Conservation (phyloP, 1,140 invertebrate genomes). For the Ips typographus region DNA sequence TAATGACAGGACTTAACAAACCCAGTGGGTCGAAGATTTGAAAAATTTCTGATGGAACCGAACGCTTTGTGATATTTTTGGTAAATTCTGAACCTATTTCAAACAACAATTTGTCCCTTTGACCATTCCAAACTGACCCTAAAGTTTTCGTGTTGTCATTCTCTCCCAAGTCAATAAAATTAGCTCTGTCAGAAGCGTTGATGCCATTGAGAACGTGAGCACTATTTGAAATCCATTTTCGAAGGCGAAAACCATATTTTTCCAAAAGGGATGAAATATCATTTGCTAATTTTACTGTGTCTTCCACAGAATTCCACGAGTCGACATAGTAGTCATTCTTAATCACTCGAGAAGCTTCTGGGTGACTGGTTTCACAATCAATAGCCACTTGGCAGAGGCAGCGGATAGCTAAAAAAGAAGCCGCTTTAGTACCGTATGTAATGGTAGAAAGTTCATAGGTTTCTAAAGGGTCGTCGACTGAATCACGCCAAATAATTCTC, state of each 20-base stretch:
- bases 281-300: constrained; percentile 35
- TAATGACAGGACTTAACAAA: constrained; percentile 48
- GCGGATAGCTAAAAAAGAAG: constrained; percentile 46
- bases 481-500: constrained; percentile 48
- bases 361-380: constrained; percentile 40
- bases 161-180: constrained; percentile 30
- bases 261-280: constrained; percentile 27
- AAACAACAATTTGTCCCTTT: constrained; percentile 44
- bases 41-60: constrained; percentile 46
- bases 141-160: constrained; percentile 43
- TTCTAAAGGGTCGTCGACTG: constrained; percentile 25
- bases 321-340: constrained; percentile 53
- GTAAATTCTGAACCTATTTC: constrained; percentile 41
- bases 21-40: constrained; percentile 55
- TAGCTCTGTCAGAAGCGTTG: neutral
- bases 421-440: constrained; percentile 45
- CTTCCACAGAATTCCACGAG: constrained; percentile 39
- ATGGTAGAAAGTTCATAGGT: constrained; percentile 43
- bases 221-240: constrained; percentile 51
- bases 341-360: constrained; percentile 41
- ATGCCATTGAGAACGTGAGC: neutral
- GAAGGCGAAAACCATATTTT: constrained; percentile 42
- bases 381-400: constrained; percentile 42
- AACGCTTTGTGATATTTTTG: constrained; percentile 41
- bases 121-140: constrained; percentile 46